Evolutionary conservation across 2,797 vertebrate genomes (phyloP).

Genomic region (Falco rusticolus): DNA sequence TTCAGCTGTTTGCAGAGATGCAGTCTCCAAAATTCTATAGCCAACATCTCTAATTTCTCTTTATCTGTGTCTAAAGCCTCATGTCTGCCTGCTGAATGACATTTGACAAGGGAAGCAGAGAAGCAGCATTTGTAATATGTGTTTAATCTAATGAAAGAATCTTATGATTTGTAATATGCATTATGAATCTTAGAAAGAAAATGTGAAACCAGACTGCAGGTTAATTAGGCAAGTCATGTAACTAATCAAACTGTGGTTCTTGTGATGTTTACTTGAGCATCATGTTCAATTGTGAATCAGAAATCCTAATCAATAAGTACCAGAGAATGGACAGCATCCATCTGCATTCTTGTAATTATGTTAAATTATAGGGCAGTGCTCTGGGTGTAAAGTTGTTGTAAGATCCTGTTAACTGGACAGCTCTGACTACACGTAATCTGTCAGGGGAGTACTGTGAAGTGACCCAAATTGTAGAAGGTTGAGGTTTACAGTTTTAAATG

Average conservation of each 20-base stretch:
- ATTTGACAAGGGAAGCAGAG: slow-evolving; percentile 47
- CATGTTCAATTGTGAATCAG: background rate
- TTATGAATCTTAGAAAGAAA: slow-evolving; percentile 44
- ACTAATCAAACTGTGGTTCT: background rate
- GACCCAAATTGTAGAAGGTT: rapidly evolving
- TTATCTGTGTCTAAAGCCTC: slow-evolving; percentile 46
- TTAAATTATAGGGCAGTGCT: background rate
- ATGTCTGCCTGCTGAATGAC: slow-evolving; percentile 32
- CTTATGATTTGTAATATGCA: slow-evolving; percentile 17
- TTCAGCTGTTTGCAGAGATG: slow-evolving; percentile 62
- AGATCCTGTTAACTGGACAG: background rate
- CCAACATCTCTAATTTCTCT: slow-evolving; percentile 53
- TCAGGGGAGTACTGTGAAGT: background rate
- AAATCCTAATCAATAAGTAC: background rate
- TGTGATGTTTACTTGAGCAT: background rate
- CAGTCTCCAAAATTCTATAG: slow-evolving; percentile 54
- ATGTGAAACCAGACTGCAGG: background rate
- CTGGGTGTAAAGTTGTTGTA: background rate
- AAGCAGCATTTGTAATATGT: slow-evolving; percentile 36
- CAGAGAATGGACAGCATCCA: background rate
- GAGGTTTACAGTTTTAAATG: background rate
- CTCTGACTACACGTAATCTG: background rate
- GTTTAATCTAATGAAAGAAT: slow-evolving; percentile 37
- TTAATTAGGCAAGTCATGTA: background rate
- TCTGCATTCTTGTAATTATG: background rate